These are phyloP conservation scores for Nezara viridula DNA, from an alignment of 2,888 invertebrate genomes.

Conservation along the genomic window DNA sequence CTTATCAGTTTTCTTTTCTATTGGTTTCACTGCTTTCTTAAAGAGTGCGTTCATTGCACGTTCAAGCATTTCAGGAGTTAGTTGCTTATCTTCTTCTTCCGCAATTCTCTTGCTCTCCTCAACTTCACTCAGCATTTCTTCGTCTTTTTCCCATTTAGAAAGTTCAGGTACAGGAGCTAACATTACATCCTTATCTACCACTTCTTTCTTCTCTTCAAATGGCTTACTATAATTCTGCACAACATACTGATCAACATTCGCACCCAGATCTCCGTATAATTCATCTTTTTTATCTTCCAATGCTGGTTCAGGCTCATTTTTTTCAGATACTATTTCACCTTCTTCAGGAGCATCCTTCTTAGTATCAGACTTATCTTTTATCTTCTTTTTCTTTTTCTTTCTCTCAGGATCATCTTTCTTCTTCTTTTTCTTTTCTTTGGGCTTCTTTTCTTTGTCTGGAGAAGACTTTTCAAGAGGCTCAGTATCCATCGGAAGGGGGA, in stretches of 20 bases:
- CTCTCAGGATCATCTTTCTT: conserved; percentile 66
- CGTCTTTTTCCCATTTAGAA: conserved; percentile 91
- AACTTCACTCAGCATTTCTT: conserved; percentile 69
- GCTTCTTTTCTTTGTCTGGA: conserved; percentile 67
- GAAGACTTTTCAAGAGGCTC: conserved; percentile 66
- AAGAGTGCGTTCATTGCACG: conserved; percentile 93
- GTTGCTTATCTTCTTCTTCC: conserved; percentile 74
- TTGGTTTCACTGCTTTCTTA: conserved; percentile 87
- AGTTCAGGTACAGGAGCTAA: conserved; percentile 82
- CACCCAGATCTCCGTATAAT: conserved; percentile 69
- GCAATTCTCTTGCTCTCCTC: conserved; percentile 67
- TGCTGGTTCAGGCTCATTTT: conserved; percentile 65
- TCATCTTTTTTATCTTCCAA: conserved; percentile 67
- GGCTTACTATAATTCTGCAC: conserved; percentile 71
- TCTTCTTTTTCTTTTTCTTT: conserved; percentile 64
- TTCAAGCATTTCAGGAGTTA: conserved; percentile 89
- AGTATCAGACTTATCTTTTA: conserved; percentile 62
- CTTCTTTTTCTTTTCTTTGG: conserved; percentile 66
- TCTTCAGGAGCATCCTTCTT: conserved; percentile 61
- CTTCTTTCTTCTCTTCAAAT: conserved; percentile 65
- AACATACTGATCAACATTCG: conserved; percentile 73
- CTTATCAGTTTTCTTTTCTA: conserved; percentile 71
- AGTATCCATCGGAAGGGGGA: conserved; percentile 60
- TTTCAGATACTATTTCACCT: conserved; percentile 64
- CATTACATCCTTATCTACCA: conserved; percentile 74